phyloP scores from a whole-genome alignment of 2,797 vertebrate genomes.

The Coregonus ussuriensis region DNA sequence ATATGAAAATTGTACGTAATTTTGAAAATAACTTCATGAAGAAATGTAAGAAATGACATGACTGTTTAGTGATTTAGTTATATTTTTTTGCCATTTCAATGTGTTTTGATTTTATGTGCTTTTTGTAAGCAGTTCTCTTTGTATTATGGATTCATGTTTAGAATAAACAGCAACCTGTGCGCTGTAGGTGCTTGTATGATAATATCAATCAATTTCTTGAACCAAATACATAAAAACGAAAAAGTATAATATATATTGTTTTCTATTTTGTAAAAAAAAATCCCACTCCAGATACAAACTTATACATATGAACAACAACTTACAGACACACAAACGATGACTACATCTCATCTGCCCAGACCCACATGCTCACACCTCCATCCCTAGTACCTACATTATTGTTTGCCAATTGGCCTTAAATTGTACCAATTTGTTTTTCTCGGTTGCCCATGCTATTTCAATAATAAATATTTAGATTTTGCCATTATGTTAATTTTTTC shows the following conservation, averaged over 20 bases:
- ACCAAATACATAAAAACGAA: background rate
- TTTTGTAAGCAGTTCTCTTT: constrained; percentile 65
- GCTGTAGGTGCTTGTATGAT: constrained; percentile 51
- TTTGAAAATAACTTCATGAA: background rate
- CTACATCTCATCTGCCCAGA: too few relatives aligned
- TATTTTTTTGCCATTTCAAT: constrained; percentile 55
- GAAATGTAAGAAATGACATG: constrained; percentile 37
- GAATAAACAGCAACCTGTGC: constrained; percentile 75
- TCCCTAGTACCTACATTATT: too few relatives aligned
- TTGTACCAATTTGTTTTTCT: too few relatives aligned
- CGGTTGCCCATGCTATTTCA: too few relatives aligned
- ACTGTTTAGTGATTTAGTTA: constrained; percentile 57
- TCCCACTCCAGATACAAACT: too few relatives aligned
- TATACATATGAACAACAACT: too few relatives aligned
- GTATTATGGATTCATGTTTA: constrained; percentile 73
- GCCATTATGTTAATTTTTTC: too few relatives aligned
- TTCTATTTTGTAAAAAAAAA: background rate
- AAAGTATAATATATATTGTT: background rate
- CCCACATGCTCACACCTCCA: too few relatives aligned
- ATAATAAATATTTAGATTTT: too few relatives aligned
- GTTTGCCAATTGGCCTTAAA: too few relatives aligned
- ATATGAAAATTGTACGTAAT: background rate
- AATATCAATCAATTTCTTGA: constrained; percentile 17
- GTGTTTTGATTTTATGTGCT: constrained; percentile 73
- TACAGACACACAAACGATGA: too few relatives aligned